phyloP scores from a whole-genome alignment of 1,140 invertebrate genomes.

The Drosophila rhopaloa region DNA sequence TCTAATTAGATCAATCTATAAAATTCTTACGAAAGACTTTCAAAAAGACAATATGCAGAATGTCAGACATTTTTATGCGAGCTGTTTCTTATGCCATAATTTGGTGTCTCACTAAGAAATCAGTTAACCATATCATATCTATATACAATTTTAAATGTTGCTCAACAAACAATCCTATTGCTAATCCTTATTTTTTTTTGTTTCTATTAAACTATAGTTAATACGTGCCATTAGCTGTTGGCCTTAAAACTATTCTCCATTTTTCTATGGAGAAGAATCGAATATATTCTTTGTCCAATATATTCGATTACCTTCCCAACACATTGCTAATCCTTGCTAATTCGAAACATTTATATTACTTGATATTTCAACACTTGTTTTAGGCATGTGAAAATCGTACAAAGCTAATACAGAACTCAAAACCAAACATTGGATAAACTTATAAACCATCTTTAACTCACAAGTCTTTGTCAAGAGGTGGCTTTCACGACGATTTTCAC shows the following conservation, averaged over 20 bases:
- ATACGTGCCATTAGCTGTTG: no score
- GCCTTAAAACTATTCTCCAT: no score
- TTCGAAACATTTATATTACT: slow-evolving; percentile 9
- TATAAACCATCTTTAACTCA: neutral
- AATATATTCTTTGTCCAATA: slow-evolving; percentile 47
- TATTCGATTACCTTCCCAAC: slow-evolving; percentile 35
- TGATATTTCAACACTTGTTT: slow-evolving; percentile 8
- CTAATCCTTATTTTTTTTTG: neutral
- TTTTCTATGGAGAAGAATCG: slow-evolving; percentile 23
- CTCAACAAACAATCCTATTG: neutral
- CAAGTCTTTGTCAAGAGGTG: neutral
- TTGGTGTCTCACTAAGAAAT: slow-evolving; percentile 10
- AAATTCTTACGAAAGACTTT: slow-evolving; percentile 26
- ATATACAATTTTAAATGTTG: slow-evolving; percentile 8
- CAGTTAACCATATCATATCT: slow-evolving; percentile 23
- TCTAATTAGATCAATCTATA: slow-evolving; percentile 5
- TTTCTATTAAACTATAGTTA: neutral
- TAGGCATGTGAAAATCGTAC: slow-evolving; percentile 63
- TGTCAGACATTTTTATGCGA: slow-evolving; percentile 23
- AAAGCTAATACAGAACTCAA: neutral
- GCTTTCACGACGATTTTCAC: slow-evolving; percentile 67
- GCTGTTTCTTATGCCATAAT: slow-evolving; percentile 11
- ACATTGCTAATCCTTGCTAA: slow-evolving; percentile 21
- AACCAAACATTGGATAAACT: slow-evolving; percentile 8
- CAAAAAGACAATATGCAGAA: slow-evolving; percentile 26